Evolutionary conservation across 2,888 invertebrate genomes (phyloP).

Genomic region (Mallateleia sp.): DNA sequence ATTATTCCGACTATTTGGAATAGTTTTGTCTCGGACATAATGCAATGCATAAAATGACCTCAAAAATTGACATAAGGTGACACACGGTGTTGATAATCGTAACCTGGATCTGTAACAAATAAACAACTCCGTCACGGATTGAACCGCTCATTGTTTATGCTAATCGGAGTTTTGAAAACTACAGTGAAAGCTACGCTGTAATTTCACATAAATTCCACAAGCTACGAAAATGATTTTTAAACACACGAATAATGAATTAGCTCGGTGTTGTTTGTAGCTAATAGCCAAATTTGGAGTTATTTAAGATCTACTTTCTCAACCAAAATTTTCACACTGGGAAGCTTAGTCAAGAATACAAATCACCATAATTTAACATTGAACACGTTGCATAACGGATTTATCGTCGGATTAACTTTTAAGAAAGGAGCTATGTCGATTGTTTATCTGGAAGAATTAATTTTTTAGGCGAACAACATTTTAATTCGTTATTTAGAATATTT

Average conservation of each 20-base stretch:
- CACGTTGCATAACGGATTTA: neutral
- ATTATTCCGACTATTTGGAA: slow-evolving; percentile 34
- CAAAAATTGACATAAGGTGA: slow-evolving; percentile 19
- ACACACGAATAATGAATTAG: slow-evolving; percentile 33
- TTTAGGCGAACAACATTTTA: neutral
- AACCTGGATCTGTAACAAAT: slow-evolving; percentile 37
- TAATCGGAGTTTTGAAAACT: slow-evolving; percentile 41
- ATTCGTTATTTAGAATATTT: too few species aligned
- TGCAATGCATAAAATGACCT: slow-evolving; percentile 40
- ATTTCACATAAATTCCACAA: neutral
- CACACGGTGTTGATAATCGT: slow-evolving; percentile 18
- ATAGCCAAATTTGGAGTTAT: slow-evolving; percentile 34
- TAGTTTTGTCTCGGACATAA: slow-evolving; percentile 31
- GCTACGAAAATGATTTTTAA: slow-evolving; percentile 38
- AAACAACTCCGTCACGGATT: neutral
- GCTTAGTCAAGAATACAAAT: neutral
- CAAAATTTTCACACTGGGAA: slow-evolving; percentile 1
- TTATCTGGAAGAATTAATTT: neutral
- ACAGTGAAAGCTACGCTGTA: slow-evolving; percentile 16
- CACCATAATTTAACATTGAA: neutral
- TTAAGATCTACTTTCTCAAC: neutral
- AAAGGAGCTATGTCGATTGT: neutral
- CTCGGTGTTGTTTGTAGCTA: neutral
- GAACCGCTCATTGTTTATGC: slow-evolving; percentile 38
- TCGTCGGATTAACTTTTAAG: neutral